Conservation (phyloP, 2,113 vertebrate species). For the Mellivora capensis region DNA sequence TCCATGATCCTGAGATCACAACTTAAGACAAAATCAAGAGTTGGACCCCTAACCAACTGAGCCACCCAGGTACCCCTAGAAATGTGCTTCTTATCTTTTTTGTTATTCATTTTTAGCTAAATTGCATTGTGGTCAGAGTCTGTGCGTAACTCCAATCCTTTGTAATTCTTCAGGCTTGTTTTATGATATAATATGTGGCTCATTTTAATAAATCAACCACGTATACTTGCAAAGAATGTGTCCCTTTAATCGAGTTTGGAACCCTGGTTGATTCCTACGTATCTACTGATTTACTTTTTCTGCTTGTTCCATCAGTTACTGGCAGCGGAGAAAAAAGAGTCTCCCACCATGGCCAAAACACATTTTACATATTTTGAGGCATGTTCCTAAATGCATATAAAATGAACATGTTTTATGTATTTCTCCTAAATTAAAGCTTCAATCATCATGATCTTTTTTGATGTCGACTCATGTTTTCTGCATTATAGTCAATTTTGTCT, state of each 20-base stretch:
- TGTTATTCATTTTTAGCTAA: not conserved
- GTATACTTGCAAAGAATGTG: not conserved
- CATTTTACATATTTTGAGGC: not conserved
- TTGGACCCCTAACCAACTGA: not conserved
- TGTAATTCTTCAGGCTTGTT: not conserved
- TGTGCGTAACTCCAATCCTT: not conserved
- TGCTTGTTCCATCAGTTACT: not conserved
- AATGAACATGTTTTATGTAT: not conserved
- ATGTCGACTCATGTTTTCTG: not conserved
- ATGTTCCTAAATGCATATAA: not conserved
- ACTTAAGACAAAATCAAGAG: not conserved
- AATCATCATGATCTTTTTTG: not conserved
- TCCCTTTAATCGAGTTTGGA: not conserved
- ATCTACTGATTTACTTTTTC: not conserved
- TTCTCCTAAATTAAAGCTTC: conserved; percentile 24
- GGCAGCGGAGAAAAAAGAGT: not conserved
- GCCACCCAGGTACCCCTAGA: not conserved
- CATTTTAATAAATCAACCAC: not conserved
- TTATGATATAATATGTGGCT: not conserved
- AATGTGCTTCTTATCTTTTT: not conserved
- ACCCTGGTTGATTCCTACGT: not conserved
- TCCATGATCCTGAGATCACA: not conserved
- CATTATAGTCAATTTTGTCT: not conserved
- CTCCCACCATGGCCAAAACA: not conserved
- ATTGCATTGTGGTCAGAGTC: not conserved